These are phyloP conservation scores for Donacobius atricapilla DNA, from an alignment of 2,113 vertebrate genomes.

Conservation along the genomic window DNA sequence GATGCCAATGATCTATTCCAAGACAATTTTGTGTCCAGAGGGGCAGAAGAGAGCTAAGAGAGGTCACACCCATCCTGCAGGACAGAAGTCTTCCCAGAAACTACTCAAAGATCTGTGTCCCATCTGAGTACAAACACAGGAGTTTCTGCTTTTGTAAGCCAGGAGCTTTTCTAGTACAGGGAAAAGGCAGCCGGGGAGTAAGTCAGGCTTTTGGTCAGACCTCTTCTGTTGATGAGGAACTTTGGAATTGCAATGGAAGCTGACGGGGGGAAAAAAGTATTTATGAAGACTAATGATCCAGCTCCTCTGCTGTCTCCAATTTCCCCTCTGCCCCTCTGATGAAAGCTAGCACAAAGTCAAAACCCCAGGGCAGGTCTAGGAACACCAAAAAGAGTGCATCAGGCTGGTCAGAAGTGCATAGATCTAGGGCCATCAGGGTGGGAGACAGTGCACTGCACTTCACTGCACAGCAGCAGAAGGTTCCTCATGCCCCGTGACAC, in stretches of 20 bases:
- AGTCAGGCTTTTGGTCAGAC: neutral
- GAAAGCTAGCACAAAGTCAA: neutral
- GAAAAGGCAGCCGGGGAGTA: neutral
- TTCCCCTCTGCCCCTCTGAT: neutral
- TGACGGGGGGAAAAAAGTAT: neutral
- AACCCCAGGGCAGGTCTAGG: neutral
- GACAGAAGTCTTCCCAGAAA: neutral
- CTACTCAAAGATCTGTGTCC: neutral
- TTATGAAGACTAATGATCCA: neutral
- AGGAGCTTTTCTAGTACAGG: neutral
- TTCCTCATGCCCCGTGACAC: neutral
- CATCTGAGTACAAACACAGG: neutral
- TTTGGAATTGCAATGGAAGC: neutral
- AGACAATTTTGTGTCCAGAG: neutral
- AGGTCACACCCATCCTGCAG: neutral
- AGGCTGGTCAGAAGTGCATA: neutral
- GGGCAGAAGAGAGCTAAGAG: neutral
- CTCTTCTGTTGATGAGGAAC: neutral
- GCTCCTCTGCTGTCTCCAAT: neutral
- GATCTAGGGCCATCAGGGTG: neutral
- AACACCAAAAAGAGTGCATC: neutral
- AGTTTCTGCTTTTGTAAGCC: neutral
- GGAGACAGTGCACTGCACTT: accelerated
- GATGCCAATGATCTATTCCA: neutral
- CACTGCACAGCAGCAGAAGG: neutral